Base-by-base conservation (phyloP, 2,113 vertebrate genomes). In the Falcunculus frontatus region DNA sequence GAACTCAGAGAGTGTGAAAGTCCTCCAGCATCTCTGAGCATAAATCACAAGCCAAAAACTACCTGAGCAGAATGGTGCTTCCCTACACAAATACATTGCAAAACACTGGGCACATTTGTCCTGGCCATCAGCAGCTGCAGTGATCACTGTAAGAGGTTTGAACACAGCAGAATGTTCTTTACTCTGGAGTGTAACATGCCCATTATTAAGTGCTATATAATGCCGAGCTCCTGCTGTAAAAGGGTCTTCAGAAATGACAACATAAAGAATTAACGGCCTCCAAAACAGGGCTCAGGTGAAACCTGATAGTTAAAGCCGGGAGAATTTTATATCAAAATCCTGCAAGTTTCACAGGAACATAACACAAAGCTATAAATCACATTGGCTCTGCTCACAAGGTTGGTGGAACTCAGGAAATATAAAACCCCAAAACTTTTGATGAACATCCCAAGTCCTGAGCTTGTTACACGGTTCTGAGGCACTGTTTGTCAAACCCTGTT, bases 241-340 rank as follows among this genome's bases (percentile, higher is more conserved):
- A 92, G 73, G 57, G 83, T 96, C 90, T 96, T 96, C 93, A 95
- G 92, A 89, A 96, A 94, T 96, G 95, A 97, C 95, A 97, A 90
- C 92, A 92, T 94, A 86, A 97, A 97, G 95, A 96, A 89, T 90
- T 93, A 96, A 94, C 56, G 13, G 86, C 83, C 93, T 96, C 93
- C 94, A 92, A 95, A 94, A 91, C 86, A 94, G 90, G 90, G 87
- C 95, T 92, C 85, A 20, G 93, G 90, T 96, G 83, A 93, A 95
- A 90, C 86, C 64, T 82, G 96, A 94, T 93, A 96, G 88, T 93
- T 96, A 90, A 94, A 96, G 90, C 86, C 15, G 11, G 44, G 88
- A 94, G 92, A 96, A 97, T 94, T 95, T 96, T 92, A 88, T 84
- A 93, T 90, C 86, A 88, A 90, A 96, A 97, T 90, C 93, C 88